Conservation (phyloP, 2,797 vertebrate species). For the Synanceia verrucosa region DNA sequence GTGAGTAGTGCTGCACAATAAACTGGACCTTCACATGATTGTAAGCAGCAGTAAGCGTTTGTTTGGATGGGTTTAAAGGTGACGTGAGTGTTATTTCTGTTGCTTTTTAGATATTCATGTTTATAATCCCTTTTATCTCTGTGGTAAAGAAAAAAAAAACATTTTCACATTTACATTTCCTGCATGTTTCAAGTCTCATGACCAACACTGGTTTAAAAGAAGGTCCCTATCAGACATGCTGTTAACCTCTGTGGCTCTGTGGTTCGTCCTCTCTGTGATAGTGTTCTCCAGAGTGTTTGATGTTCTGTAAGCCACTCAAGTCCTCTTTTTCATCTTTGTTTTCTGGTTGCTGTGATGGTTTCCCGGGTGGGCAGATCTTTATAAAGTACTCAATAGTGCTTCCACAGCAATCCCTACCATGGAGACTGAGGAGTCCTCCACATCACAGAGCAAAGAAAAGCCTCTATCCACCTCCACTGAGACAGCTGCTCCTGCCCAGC, state of each 20-base stretch:
- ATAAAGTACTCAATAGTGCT: conserved; percentile 70
- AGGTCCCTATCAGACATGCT: conserved; percentile 34
- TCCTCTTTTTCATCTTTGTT: conserved; percentile 53
- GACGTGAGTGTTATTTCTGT: conserved; percentile 4
- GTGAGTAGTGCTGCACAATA: conserved; percentile 81
- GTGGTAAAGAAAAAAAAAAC: neutral
- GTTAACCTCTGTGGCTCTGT: conserved; percentile 12
- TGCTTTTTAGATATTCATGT: conserved; percentile 9
- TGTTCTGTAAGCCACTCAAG: conserved; percentile 50
- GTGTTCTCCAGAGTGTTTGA: conserved; percentile 57
- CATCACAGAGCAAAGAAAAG: conserved; percentile 56
- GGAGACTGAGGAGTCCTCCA: conserved; percentile 52
- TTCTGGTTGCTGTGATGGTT: conserved; percentile 54
- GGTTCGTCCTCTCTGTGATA: conserved; percentile 32
- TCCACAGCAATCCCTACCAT: conserved; percentile 58
- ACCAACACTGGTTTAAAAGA: conserved; percentile 4
- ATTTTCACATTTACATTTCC: neutral
- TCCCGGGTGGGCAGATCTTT: conserved; percentile 70
- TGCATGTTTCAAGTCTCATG: neutral
- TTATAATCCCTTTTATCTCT: conserved; percentile 15
- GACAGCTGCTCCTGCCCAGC: conserved; percentile 42
- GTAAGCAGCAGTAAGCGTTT: neutral
- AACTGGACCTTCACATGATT: conserved; percentile 17
- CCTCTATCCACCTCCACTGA: conserved; percentile 57
- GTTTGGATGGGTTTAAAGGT: conserved; percentile 5